These are phyloP conservation scores for Clytia hemisphaerica DNA, from an alignment of 30 jellyfish, hydroid and myxozoan genomes.

Conservation along the genomic window DNA sequence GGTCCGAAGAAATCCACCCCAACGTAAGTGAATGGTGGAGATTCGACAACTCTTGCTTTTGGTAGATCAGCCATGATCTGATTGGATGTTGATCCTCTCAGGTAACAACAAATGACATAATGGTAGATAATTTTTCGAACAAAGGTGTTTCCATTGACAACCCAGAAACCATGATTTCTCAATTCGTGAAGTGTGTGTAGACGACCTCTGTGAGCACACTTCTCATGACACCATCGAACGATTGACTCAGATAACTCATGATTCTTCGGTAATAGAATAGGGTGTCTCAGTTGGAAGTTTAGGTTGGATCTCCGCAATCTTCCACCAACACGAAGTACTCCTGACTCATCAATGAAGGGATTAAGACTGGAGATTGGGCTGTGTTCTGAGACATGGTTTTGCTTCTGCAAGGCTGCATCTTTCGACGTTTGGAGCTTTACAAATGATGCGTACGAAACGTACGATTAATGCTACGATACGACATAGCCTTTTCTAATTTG, in stretches of 20 bases:
- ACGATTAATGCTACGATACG: too few relatives aligned
- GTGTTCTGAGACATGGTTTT: too few relatives aligned
- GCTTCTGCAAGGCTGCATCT: too few relatives aligned
- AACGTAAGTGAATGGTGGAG: constrained; percentile 44
- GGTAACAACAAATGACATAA: constrained; percentile 30
- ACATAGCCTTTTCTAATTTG: too few relatives aligned
- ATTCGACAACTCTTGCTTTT: constrained; percentile 25
- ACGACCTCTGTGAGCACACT: constrained; percentile 36
- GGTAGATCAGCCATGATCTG: constrained; percentile 49
- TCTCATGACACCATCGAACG: constrained; percentile 21
- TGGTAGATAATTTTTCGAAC: constrained; percentile 4
- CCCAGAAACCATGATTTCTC: constrained; percentile 34
- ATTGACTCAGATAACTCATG: constrained; percentile 30
- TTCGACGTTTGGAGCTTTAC: too few relatives aligned
- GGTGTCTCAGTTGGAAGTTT: constrained; percentile 12
- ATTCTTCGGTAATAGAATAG: constrained; percentile 25
- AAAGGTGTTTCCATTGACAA: constrained; percentile 20
- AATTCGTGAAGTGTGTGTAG: constrained; percentile 11
- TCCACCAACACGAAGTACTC: constrained; percentile 30
- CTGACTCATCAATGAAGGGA: constrained; percentile 34
- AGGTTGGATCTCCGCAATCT: constrained; percentile 6
- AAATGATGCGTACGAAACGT: too few relatives aligned
- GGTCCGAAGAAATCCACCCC: constrained; percentile 48
- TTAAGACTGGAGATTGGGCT: too few relatives aligned
- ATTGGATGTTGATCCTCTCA: constrained; percentile 15